Percentiles rank a stretch among this genome's conserved stretches.
phyloP scores from a whole-genome alignment of 2,888 invertebrate genomes.

The Folsomia manolachei region DNA sequence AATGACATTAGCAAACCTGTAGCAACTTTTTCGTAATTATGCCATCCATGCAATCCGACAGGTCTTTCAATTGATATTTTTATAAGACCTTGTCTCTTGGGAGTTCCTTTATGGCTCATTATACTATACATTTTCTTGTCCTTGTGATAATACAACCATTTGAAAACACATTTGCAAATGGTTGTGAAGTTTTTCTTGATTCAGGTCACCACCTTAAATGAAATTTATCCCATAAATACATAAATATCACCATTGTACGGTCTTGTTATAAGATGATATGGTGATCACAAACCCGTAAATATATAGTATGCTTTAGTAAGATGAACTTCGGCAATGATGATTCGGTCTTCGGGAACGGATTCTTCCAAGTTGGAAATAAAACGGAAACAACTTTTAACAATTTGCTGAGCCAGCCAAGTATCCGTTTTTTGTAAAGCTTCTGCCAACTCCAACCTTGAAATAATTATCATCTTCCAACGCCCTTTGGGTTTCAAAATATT shows the following conservation, averaged over 20 bases:
- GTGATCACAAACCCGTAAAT: background rate
- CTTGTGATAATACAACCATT: constrained; percentile 73
- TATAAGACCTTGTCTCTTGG: background rate
- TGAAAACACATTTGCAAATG: constrained; percentile 60
- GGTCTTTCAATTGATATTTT: background rate
- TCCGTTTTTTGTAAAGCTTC: background rate
- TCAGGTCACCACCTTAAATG: no score
- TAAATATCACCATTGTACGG: no score
- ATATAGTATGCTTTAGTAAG: background rate
- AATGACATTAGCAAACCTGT: background rate
- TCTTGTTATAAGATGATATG: no score
- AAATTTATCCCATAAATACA: no score
- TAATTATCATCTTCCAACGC: background rate
- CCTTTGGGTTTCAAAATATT: no score
- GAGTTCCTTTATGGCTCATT: background rate
- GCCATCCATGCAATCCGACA: background rate
- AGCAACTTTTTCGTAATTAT: background rate
- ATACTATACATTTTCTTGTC: constrained; percentile 57
- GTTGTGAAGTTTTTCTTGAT: background rate
- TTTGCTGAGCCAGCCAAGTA: background rate
- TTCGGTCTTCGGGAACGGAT: background rate
- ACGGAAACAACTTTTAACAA: background rate
- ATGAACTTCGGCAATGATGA: background rate
- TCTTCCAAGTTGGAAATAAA: background rate
- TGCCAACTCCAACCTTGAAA: background rate